Evolutionary conservation across 2,113 vertebrate species (phyloP).

Genomic region (Poicephalus meyeri): DNA sequence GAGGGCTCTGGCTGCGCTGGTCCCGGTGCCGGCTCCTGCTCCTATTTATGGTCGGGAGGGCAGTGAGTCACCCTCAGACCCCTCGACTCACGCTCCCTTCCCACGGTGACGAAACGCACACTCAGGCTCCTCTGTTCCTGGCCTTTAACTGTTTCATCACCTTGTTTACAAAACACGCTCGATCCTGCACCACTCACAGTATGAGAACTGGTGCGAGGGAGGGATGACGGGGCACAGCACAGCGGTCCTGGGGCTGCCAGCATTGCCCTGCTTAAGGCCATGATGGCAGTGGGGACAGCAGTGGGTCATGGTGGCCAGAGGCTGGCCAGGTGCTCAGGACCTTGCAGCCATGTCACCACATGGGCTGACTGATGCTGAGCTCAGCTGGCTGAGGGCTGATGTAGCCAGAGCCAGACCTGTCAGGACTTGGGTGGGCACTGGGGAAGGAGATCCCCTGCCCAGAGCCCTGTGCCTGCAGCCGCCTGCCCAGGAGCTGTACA

Average conservation of each 20-base stretch:
- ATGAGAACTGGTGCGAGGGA: background rate
- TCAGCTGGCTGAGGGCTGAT: background rate
- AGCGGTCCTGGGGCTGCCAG: background rate
- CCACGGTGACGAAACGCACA: conserved; percentile 31
- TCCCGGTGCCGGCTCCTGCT: background rate
- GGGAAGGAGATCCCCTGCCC: background rate
- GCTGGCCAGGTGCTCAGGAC: accelerated
- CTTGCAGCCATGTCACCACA: accelerated
- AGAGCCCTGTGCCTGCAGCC: background rate
- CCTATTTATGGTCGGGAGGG: conserved; percentile 51
- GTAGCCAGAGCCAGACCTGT: accelerated
- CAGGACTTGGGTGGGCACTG: accelerated
- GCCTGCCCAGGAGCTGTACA: accelerated
- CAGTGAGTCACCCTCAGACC: conserved; percentile 68
- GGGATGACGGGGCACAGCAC: accelerated
- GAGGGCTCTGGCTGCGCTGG: background rate
- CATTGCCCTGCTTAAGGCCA: accelerated
- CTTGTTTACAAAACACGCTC: conserved; percentile 54
- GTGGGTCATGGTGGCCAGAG: accelerated
- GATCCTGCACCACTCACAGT: accelerated
- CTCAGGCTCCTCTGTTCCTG: background rate
- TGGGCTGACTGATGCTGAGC: accelerated
- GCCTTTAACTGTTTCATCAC: conserved; percentile 67
- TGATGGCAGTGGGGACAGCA: background rate
- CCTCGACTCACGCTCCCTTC: conserved; percentile 30